Evolutionary conservation across 2,797 vertebrate genomes (phyloP).

Genomic region (Rhodeus uyekii): DNA sequence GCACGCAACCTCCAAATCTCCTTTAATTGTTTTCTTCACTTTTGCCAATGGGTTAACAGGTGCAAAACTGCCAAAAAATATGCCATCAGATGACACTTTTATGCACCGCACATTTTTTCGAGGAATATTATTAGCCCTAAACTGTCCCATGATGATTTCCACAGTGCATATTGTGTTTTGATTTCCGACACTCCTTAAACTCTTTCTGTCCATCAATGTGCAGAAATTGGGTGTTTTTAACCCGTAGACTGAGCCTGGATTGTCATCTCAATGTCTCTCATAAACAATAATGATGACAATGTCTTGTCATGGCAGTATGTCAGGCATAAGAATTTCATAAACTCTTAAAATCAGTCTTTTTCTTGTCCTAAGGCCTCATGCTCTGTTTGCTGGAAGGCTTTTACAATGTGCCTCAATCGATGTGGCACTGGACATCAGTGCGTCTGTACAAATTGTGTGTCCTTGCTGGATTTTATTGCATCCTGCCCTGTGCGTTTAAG

Average conservation of each 20-base stretch:
- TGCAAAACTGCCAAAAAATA: background rate
- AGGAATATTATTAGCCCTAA: conserved; percentile 24
- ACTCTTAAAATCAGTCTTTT: conserved; percentile 16
- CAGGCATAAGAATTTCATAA: conserved; percentile 36
- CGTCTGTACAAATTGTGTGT: conserved; percentile 3
- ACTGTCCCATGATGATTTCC: conserved; percentile 12
- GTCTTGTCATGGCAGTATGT: conserved; percentile 17
- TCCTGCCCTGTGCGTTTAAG: background rate
- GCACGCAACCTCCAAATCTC: background rate
- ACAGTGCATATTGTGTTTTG: conserved; percentile 29
- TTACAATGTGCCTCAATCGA: conserved; percentile 32
- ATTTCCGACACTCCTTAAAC: conserved; percentile 29
- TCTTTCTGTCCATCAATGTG: conserved; percentile 38
- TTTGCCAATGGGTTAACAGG: background rate
- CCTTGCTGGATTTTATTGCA: conserved; percentile 2
- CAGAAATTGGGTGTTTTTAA: conserved; percentile 50
- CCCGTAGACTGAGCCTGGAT: conserved; percentile 13
- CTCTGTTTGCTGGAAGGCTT: conserved; percentile 22
- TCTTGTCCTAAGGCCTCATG: conserved; percentile 16
- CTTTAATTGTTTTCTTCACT: conserved; percentile 19
- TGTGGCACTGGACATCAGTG: conserved; percentile 20
- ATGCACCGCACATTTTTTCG: background rate
- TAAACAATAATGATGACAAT: conserved; percentile 39
- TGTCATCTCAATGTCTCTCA: conserved; percentile 23
- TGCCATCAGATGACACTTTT: background rate